Evolutionary conservation across 1,140 invertebrate genomes (phyloP).

Genomic region (Scaptomyza hsui): DNA sequence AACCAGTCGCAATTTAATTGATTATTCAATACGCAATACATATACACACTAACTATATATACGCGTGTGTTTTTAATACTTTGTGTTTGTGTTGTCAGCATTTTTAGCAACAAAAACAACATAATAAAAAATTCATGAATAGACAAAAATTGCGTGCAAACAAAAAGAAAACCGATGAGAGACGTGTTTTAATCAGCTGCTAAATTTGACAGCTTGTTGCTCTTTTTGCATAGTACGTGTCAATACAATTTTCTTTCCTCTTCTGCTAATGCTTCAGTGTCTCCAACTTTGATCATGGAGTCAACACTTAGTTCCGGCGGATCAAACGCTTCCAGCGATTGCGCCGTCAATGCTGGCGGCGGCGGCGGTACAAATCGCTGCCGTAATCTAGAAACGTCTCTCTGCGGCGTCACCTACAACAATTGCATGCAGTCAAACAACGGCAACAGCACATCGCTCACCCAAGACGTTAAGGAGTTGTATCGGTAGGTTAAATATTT

Average conservation of each 20-base stretch:
- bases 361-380: constrained; percentile 44
- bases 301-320: constrained; percentile 68
- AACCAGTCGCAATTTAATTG: constrained; percentile 64
- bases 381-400: constrained; percentile 49
- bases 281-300: constrained; percentile 58
- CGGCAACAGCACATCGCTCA: constrained; percentile 32
- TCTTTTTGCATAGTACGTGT: constrained; percentile 4
- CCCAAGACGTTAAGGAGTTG: constrained; percentile 67
- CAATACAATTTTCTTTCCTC: no score
- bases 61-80: constrained; percentile 31
- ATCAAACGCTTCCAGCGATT: constrained; percentile 72
- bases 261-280: constrained; percentile 23
- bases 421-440: constrained; percentile 32
- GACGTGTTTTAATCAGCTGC: constrained; percentile 56
- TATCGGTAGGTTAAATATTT: constrained; percentile 51
- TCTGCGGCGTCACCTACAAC: constrained; percentile 31
- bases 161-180: constrained; percentile 32
- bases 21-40: constrained; percentile 77
- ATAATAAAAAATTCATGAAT: constrained; percentile 35
- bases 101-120: constrained; percentile 54
- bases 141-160: constrained; percentile 55
- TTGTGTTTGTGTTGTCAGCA: constrained; percentile 58
- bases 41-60: constrained; percentile 11
- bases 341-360: constrained; percentile 46
- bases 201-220: constrained; percentile 22